Conservation (phyloP, 2,888 invertebrate species). For the Junonia oenone region DNA sequence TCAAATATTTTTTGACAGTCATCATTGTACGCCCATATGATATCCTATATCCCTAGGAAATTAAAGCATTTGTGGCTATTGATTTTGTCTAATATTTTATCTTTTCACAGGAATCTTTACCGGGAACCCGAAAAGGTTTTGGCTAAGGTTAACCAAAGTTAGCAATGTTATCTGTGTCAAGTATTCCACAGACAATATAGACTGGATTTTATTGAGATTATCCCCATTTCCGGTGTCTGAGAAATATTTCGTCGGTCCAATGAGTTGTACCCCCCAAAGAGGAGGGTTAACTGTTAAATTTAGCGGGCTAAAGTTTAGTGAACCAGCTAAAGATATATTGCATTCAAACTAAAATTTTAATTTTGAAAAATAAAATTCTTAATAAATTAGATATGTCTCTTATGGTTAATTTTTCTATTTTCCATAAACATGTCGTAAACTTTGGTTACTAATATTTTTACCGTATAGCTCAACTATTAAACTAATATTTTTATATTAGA, state of each 20-base stretch:
- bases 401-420: too few relatives aligned
- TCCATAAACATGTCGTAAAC: too few relatives aligned
- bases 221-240: slow-evolving; percentile 43
- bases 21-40: too few relatives aligned
- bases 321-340: slow-evolving; percentile 50
- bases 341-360: slow-evolving; percentile 56
- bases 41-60: too few relatives aligned
- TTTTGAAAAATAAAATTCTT: too few relatives aligned
- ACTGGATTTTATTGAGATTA: slow-evolving; percentile 51
- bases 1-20: too few relatives aligned
- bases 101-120: slow-evolving; percentile 47
- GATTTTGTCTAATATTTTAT: neutral
- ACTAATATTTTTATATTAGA: too few relatives aligned
- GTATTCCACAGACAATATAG: slow-evolving; percentile 50
- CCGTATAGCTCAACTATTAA: too few relatives aligned
- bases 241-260: slow-evolving; percentile 47
- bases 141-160: slow-evolving; percentile 51
- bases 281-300: slow-evolving; percentile 49
- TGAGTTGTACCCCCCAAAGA: slow-evolving; percentile 56
- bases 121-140: slow-evolving; percentile 56
- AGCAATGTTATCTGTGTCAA: slow-evolving; percentile 51
- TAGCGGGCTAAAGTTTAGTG: slow-evolving; percentile 40
- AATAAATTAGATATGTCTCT: too few relatives aligned
- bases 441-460: too few relatives aligned
- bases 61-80: too few relatives aligned